Evolutionary conservation across 35 echinoderm and acorn worm species (phyloP).

Genomic region (Stichopus chloronotus): DNA sequence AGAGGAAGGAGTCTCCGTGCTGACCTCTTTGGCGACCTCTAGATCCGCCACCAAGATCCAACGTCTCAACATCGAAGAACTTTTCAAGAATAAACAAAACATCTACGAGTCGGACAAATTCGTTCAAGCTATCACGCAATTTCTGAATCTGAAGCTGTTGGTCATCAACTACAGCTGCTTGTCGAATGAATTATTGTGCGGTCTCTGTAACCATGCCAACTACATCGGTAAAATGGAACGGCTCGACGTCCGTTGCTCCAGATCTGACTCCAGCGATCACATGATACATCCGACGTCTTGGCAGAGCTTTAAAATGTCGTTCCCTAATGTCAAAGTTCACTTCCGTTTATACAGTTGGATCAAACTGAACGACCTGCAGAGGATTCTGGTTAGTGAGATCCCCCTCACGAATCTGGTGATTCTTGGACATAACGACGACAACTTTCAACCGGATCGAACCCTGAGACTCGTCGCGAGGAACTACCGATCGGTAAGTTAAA

Average conservation of each 20-base stretch:
- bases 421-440: constrained; percentile 82
- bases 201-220: constrained; percentile 9
- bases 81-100: constrained; percentile 59
- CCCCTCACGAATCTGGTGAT: constrained; percentile 64
- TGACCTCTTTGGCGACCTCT: constrained; percentile 14
- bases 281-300: constrained; percentile 60
- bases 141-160: constrained; percentile 52
- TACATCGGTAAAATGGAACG: constrained; percentile 47
- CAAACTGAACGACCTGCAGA: constrained; percentile 67
- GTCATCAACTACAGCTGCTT: constrained; percentile 76
- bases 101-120: constrained; percentile 35
- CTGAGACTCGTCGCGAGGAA: constrained; percentile 60
- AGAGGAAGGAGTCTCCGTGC: constrained; percentile 69
- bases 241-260: constrained; percentile 62
- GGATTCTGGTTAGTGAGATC: constrained; percentile 63
- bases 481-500: constrained; percentile 52
- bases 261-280: constrained; percentile 66
- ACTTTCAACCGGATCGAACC: constrained; percentile 78
- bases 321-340: constrained; percentile 52
- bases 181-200: constrained; percentile 60
- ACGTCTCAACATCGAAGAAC: constrained; percentile 71
- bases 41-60: constrained; percentile 48
- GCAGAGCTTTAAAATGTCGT: constrained; percentile 53
- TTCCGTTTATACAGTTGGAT: constrained; percentile 69
- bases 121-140: constrained; percentile 52